Base-by-base conservation (phyloP, 1,140 invertebrate species). In the Pseudomyrmex concolor region DNA sequence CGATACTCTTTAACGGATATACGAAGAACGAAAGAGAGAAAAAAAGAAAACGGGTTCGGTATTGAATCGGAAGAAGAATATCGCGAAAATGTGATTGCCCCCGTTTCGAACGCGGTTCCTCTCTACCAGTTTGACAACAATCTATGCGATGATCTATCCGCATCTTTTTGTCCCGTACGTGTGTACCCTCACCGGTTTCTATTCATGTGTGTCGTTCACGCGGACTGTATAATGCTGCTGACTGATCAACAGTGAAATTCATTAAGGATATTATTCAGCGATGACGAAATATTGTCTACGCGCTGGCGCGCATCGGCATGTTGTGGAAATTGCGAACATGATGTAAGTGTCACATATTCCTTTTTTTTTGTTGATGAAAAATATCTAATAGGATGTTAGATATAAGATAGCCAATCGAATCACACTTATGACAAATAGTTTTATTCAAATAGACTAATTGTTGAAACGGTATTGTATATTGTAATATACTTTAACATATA, bases 221-320 rank as follows among this genome's bases (percentile, higher is more conserved):
- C 13, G 60, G 25, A 63, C 25, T 13, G 25, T 25, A 25, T 25
- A 66, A 73, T 83, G 71, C 83, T 83, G 81, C 25, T 19, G 67
- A 17, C 10, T 13, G 62, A 64, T 45, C 62, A 64, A 15, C 62
- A 12, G 66, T 70, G 66, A 70, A 70, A 22, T 2, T 48, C 22
- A 59, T 59, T n/a, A 15, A 7, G 34, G 13, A 22, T 34, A 34
- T 34, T 34, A 34, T 5, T 17, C 19, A 8, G 45, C 66, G 66
- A 70, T 17, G 17, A 15, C 66, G 48, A 50, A 15, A 15, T 19
- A 55, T 17, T 50, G 34, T 34, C 34, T 12, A 10, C 13, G 12
- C 43, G 12, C 9, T n/a, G 34, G 45, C n/a, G 66, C 19, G n/a
- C 66, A 50, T 51, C 48, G 22, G 22, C 66, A 64, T 25, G 63